Conservation (phyloP, 1,140 invertebrate genomes). For the Euborellia annulipes region DNA sequence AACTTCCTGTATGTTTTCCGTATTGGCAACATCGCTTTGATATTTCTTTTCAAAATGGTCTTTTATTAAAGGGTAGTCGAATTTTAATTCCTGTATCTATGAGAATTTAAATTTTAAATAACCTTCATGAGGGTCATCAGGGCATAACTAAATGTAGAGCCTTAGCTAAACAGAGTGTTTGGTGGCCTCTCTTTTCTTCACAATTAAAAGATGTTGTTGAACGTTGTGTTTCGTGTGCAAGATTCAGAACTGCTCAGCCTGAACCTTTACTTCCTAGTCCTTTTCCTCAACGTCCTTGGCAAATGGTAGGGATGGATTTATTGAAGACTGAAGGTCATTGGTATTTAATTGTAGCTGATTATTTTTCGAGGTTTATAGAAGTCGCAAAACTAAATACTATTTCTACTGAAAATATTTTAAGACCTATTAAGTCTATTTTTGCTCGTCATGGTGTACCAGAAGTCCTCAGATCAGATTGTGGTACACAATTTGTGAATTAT, state of each 20-base stretch:
- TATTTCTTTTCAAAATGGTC: not conserved
- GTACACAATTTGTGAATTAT: too few species aligned
- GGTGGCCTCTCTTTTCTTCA: not conserved
- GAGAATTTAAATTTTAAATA: not conserved
- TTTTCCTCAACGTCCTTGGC: not conserved
- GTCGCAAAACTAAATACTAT: too few species aligned
- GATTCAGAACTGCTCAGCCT: not conserved
- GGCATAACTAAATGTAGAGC: not conserved
- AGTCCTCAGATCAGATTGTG: too few species aligned
- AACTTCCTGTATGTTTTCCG: not conserved
- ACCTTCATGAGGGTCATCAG: conserved; percentile 1
- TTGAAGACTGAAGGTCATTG: too few species aligned
- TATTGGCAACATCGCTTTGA: not conserved
- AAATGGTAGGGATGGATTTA: too few species aligned
- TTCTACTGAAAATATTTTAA: too few species aligned
- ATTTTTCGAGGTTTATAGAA: too few species aligned
- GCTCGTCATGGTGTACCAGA: too few species aligned
- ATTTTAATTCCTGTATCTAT: not conserved
- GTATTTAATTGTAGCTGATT: too few species aligned
- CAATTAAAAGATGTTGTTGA: not conserved
- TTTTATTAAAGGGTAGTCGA: not conserved
- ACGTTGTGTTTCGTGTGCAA: not conserved
- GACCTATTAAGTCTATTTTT: too few species aligned
- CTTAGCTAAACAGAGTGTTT: not conserved
- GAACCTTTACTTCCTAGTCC: conserved; percentile 1